Base-by-base conservation (phyloP, 2,113 vertebrate species). In the Bungarus multicinctus region DNA sequence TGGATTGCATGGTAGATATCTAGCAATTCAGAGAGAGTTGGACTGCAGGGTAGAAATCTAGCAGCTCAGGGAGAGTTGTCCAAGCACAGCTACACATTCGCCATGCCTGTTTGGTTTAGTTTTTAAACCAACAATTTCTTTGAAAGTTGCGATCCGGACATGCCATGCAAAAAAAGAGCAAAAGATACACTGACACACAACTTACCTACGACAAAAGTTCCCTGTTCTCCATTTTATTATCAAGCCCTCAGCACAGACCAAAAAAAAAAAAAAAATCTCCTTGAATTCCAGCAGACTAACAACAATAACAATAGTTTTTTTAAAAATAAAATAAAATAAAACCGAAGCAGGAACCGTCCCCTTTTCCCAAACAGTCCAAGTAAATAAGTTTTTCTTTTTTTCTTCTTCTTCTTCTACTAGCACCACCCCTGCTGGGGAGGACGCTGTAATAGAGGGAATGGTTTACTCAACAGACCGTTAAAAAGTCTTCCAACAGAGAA, bases 211-310 rank as follows among this genome's bases (percentile, higher is more conserved):
- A 0, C 74, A 0, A 2, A n/a, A 57, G 25, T 22, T 94, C 95
- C 95, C 95, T 95, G 96, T 94, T 95, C 95, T 94, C 94, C 94
- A 88, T 2, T 97, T 96, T 97, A 96, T 97, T 96, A 94, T 93
- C 95, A 97, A 96, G 94, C 96, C 96, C 95, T 95, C 90, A 94
- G 95, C 57, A 89, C 92, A 96, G 90, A 89, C 92, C 10, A 52
- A 52, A 55, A 9, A 25, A 58, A 25, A 52, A 52, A 52, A 55
- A 9, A 25, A 58, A 25, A 25, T 50, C 30, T 50, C 88, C 69
- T 6, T 45, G 54, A 52, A 58, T 86, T 60, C 88, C 85, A 90
- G 69, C 22, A 89, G 64, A 45, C 54, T 92, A 93, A 93, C 57
- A 90, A 45, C 91, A 93, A 94, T 9, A 81, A 81, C 69, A 81